Evolutionary conservation across 1,140 invertebrate genomes (phyloP).

Genomic region (Cydia pomonella): DNA sequence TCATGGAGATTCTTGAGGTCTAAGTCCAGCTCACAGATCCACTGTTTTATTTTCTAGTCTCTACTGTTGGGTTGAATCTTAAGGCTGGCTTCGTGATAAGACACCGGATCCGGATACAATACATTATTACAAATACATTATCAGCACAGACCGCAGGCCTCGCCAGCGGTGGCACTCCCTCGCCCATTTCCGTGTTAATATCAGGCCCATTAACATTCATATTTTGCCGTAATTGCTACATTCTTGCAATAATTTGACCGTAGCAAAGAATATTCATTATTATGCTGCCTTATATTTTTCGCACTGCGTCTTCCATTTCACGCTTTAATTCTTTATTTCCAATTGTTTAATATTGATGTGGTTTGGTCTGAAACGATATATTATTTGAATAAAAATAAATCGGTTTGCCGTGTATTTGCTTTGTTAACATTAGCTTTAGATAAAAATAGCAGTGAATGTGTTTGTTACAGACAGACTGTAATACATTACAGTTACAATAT

Average conservation of each 20-base stretch:
- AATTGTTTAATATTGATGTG: neutral
- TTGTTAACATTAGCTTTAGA: neutral
- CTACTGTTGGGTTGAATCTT: neutral
- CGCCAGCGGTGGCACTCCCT: constrained; percentile 11
- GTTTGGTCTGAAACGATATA: too few species aligned
- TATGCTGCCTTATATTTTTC: neutral
- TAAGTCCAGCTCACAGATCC: neutral
- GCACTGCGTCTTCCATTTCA: neutral
- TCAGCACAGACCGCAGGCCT: neutral
- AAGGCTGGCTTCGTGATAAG: neutral
- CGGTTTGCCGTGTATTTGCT: neutral
- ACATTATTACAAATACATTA: too few species aligned
- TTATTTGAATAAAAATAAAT: too few species aligned
- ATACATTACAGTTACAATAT: constrained; percentile 12
- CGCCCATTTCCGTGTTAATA: constrained; percentile 20
- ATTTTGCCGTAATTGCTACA: constrained; percentile 20
- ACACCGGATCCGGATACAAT: neutral
- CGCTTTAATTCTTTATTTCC: neutral
- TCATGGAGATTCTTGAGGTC: too few species aligned
- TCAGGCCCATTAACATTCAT: constrained; percentile 31
- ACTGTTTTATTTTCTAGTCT: neutral
- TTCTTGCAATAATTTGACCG: neutral
- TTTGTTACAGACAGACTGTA: neutral
- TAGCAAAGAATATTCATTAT: neutral
- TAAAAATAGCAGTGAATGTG: neutral